Evolutionary conservation across 1,140 invertebrate species (phyloP).

Genomic region (Cotesia typhae): DNA sequence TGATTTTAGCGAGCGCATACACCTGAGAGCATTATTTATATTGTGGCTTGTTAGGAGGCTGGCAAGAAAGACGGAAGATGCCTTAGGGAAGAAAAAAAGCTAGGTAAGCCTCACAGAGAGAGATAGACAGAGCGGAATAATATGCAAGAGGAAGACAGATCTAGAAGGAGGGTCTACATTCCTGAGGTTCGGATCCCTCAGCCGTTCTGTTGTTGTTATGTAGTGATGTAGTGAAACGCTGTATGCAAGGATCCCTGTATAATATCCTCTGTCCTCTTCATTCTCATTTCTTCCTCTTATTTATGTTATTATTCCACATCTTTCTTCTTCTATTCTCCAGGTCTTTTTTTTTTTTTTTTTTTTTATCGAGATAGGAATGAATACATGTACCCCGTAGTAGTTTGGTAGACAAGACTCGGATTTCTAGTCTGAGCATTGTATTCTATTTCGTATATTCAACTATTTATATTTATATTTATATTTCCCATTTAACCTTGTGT

Average conservation of each 20-base stretch:
- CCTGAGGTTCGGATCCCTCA: conserved; percentile 45
- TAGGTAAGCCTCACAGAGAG: not conserved
- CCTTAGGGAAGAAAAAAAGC: conserved; percentile 4
- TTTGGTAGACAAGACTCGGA: not conserved
- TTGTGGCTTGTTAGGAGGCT: conserved; percentile 45
- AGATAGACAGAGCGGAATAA: conserved; percentile 29
- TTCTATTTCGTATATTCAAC: not conserved
- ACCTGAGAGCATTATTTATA: conserved; percentile 47
- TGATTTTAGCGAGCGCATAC: conserved; percentile 37
- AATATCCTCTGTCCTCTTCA: not conserved
- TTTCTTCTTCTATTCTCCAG: not conserved
- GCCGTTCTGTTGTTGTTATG: conserved; percentile 4
- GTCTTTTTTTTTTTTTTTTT: too few species aligned
- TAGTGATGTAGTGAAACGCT: conserved; percentile 20
- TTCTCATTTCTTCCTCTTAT: not conserved
- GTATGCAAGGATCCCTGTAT: conserved; percentile 20
- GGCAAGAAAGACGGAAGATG: conserved; percentile 32
- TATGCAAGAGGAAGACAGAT: conserved; percentile 33
- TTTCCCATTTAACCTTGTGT: conserved; percentile 17
- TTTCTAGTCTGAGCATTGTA: conserved; percentile 15
- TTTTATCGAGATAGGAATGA: too few species aligned
- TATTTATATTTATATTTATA: conserved; percentile 3
- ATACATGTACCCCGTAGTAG: too few species aligned
- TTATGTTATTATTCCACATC: not conserved
- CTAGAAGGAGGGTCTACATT: conserved; percentile 42